Conservation (phyloP, 2,888 invertebrate species). For the Tachina grossa region DNA sequence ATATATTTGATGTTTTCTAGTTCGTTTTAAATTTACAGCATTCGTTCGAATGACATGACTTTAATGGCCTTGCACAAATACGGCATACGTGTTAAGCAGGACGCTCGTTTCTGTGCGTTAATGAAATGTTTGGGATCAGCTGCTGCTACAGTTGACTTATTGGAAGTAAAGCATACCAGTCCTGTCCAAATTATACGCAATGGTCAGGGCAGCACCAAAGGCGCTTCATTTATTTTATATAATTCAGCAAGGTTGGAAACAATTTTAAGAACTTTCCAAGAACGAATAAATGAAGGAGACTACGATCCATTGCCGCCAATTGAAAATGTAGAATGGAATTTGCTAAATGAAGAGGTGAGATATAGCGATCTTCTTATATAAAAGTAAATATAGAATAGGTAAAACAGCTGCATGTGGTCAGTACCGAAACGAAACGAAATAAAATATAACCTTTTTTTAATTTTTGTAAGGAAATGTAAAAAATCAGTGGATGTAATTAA, state of each 20-base stretch:
- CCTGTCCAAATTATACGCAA: slow-evolving; percentile 84
- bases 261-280: slow-evolving; percentile 86
- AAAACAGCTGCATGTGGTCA: too few relatives aligned
- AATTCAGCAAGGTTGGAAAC: slow-evolving; percentile 89
- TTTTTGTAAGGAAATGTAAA: too few relatives aligned
- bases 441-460: too few relatives aligned
- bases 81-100: slow-evolving; percentile 84
- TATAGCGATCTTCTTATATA: too few relatives aligned
- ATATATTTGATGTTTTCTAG: neutral
- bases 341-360: slow-evolving; percentile 87
- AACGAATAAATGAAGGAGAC: slow-evolving; percentile 83
- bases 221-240: slow-evolving; percentile 89
- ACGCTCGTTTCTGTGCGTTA: slow-evolving; percentile 84
- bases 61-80: slow-evolving; percentile 88
- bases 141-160: slow-evolving; percentile 87
- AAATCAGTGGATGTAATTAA: too few relatives aligned
- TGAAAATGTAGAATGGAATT: slow-evolving; percentile 85
- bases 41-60: slow-evolving; percentile 86
- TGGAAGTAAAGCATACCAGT: slow-evolving; percentile 86
- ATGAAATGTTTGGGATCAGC: slow-evolving; percentile 86
- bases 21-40: slow-evolving; percentile 79
- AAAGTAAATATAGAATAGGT: too few relatives aligned
- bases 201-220: slow-evolving; percentile 79
- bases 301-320: slow-evolving; percentile 86
- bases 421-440: too few relatives aligned